phyloP scores from a whole-genome alignment of 2,797 vertebrate genomes.

The Halcyon smyrnensis region DNA sequence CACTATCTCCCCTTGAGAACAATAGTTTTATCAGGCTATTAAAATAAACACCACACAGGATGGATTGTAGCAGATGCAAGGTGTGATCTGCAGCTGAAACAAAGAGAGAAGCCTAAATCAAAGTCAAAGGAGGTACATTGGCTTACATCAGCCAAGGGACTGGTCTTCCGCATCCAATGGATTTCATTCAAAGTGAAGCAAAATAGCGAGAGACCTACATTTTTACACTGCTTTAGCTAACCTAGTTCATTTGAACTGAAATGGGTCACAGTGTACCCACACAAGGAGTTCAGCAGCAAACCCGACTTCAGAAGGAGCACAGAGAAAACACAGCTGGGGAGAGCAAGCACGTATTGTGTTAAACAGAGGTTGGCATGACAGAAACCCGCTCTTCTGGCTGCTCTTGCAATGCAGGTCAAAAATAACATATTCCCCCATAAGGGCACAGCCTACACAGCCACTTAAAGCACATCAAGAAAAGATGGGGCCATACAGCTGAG shows the following conservation, averaged over 20 bases:
- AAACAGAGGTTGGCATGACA: not conserved
- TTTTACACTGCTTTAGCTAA: conserved; percentile 46
- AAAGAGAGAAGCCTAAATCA: not conserved
- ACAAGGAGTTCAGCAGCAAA: conserved; percentile 47
- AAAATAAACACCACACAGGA: conserved; percentile 12
- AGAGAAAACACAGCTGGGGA: conserved; percentile 38
- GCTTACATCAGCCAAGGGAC: not conserved
- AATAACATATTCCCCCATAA: not conserved
- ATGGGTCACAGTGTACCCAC: conserved; percentile 67
- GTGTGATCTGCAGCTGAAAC: not conserved
- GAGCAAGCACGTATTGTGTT: not conserved
- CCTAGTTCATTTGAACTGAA: conserved; percentile 62
- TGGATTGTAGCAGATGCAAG: not conserved
- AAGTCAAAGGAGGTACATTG: not conserved
- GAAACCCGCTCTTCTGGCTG: not conserved
- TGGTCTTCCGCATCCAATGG: not conserved
- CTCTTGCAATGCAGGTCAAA: not conserved
- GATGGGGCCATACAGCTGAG: not conserved
- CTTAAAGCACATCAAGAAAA: not conserved
- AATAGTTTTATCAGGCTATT: conserved; percentile 13
- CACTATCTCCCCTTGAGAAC: not conserved
- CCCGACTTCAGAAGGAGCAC: conserved; percentile 23
- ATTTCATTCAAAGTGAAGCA: not conserved
- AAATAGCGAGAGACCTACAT: conserved; percentile 51
- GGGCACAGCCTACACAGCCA: not conserved